Evolutionary conservation across 30 jellyfish, hydroid and myxozoan species (phyloP).

Genomic region (Hydractinia symbiolongicarpus): DNA sequence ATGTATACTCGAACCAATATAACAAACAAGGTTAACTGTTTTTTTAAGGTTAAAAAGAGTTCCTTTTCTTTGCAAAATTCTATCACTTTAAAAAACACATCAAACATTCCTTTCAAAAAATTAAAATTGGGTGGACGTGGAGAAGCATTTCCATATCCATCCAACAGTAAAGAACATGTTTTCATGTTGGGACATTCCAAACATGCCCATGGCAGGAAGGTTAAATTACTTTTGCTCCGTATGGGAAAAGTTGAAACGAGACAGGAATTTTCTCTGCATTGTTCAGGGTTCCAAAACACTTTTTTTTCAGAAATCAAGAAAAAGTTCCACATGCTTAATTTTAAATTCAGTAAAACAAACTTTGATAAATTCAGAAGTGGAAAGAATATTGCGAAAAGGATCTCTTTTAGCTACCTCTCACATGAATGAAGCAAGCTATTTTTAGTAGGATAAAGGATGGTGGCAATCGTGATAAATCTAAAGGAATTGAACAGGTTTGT

Average conservation of each 20-base stretch:
- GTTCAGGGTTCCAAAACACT: background rate
- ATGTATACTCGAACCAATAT: too few species aligned
- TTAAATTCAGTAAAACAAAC: background rate
- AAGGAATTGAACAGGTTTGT: conserved; percentile 2
- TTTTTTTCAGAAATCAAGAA: background rate
- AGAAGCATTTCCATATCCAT: too few species aligned
- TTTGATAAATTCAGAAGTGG: background rate
- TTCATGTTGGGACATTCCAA: background rate
- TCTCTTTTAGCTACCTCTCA: background rate
- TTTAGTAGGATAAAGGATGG: conserved; percentile 9
- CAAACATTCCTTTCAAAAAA: too few species aligned
- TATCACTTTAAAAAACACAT: too few species aligned
- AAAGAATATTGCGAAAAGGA: background rate
- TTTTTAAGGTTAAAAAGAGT: too few species aligned
- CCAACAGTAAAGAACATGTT: too few species aligned
- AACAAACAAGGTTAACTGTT: too few species aligned
- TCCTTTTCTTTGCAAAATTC: too few species aligned
- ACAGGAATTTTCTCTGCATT: background rate
- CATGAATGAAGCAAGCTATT: background rate
- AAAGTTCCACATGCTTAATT: background rate
- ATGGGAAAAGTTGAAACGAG: background rate
- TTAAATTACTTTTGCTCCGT: background rate
- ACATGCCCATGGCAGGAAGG: conserved; percentile 1
- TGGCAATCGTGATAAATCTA: background rate
- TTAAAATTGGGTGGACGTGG: too few species aligned